Percentiles rank a stretch among this genome's conserved stretches.
Evolutionary conservation across 2,797 vertebrate genomes (phyloP).

Genomic region (Psittacula echo): DNA sequence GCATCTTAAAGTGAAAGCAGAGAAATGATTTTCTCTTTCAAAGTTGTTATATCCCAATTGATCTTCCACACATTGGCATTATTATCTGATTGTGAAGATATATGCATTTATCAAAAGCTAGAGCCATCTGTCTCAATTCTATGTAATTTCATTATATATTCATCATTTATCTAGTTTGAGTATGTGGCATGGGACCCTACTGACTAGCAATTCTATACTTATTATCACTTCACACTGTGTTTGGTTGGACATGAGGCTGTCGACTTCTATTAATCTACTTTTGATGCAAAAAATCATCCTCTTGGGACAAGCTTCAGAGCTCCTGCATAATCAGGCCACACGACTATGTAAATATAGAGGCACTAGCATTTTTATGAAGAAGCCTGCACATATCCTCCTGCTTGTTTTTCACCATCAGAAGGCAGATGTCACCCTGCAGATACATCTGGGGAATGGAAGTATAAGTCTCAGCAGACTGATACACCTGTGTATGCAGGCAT

Average conservation of each 20-base stretch:
- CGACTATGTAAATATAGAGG: background rate
- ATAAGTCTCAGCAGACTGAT: background rate
- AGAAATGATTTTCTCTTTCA: constrained; percentile 72
- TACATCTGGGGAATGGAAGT: background rate
- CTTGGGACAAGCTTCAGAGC: constrained; percentile 39
- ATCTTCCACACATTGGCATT: constrained; percentile 76
- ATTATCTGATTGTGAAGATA: constrained; percentile 79
- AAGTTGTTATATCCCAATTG: constrained; percentile 77
- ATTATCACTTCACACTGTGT: constrained; percentile 72
- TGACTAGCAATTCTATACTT: constrained; percentile 69
- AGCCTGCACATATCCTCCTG: background rate
- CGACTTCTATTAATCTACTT: constrained; percentile 71
- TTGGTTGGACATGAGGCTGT: constrained; percentile 69
- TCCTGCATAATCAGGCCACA: constrained; percentile 39
- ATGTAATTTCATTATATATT: constrained; percentile 79
- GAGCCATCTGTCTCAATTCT: constrained; percentile 79
- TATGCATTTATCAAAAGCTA: constrained; percentile 79
- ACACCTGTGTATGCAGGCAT: background rate
- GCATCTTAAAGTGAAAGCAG: constrained; percentile 69
- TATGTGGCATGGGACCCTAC: constrained; percentile 71
- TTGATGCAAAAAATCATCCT: constrained; percentile 72
- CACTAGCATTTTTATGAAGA: background rate
- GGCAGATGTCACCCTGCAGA: background rate
- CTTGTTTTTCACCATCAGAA: background rate
- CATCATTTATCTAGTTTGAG: constrained; percentile 74